A percentile compares a stretch with the other conserved stretches of the same genome.
phyloP scores from a whole-genome alignment of 2,888 invertebrate genomes.

The Stenodema calcarata region DNA sequence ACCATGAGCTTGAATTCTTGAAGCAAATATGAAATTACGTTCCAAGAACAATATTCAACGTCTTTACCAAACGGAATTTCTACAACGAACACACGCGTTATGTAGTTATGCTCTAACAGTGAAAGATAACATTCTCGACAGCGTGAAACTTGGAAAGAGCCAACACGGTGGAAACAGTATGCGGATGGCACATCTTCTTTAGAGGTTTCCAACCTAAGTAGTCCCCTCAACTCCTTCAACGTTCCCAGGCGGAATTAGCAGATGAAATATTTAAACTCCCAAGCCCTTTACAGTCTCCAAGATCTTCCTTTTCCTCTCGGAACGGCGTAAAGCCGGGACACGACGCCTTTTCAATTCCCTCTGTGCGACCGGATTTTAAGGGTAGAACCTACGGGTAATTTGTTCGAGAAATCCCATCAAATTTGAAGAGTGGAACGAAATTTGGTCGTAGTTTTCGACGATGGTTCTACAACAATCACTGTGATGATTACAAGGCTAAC shows the following conservation, averaged over 20 bases:
- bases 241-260: not conserved
- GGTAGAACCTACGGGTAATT: too few species aligned
- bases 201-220: not conserved
- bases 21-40: not conserved
- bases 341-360: not conserved
- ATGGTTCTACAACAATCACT: too few species aligned
- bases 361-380: too few species aligned
- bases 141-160: not conserved
- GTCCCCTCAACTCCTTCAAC: not conserved
- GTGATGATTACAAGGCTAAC: too few species aligned
- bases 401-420: too few species aligned
- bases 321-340: not conserved
- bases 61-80: not conserved
- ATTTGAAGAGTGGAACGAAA: too few species aligned
- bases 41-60: not conserved
- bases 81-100: not conserved
- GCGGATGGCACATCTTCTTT: not conserved
- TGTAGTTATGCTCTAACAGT: not conserved
- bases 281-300: not conserved
- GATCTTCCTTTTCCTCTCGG: not conserved
- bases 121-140: not conserved
- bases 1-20: too few species aligned
- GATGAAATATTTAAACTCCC: not conserved
- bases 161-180: not conserved
- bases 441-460: too few species aligned